Evolutionary conservation across 2,888 invertebrate genomes (phyloP).

Genomic region (Rhingia rostrata): DNA sequence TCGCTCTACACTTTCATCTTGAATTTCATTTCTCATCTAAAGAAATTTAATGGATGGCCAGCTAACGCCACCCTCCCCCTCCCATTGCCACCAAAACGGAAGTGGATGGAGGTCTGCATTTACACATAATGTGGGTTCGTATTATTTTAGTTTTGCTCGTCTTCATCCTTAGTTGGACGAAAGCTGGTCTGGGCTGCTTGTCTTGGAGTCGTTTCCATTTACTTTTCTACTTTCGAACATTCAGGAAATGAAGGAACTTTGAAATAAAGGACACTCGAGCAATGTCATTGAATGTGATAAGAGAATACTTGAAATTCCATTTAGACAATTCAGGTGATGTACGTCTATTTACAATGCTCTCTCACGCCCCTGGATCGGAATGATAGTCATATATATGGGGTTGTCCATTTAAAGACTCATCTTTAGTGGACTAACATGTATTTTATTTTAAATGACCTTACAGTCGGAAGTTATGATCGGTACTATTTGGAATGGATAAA

Average conservation of each 20-base stretch:
- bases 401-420: background rate
- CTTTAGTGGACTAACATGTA: too few species aligned
- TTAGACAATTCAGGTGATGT: constrained; percentile 43
- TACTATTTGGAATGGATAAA: too few species aligned
- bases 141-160: too few species aligned
- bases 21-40: constrained; percentile 66
- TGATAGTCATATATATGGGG: background rate
- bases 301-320: constrained; percentile 59
- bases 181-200: constrained; percentile 28
- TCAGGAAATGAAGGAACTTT: constrained; percentile 69
- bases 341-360: constrained; percentile 64
- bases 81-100: background rate
- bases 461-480: too few species aligned
- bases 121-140: constrained; percentile 51
- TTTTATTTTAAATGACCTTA: too few species aligned
- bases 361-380: background rate
- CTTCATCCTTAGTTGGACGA: constrained; percentile 6
- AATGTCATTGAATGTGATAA: constrained; percentile 59
- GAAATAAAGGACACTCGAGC: constrained; percentile 52
- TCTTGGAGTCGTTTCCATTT: constrained; percentile 35
- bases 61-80: constrained; percentile 16
- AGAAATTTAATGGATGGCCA: constrained; percentile 67
- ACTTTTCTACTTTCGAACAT: constrained; percentile 40
- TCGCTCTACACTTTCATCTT: constrained; percentile 36
- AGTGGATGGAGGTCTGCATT: constrained; percentile 40